A percentile compares a stretch with the other conserved stretches of the same genome.
phyloP scores from a whole-genome alignment of 2,797 vertebrate genomes.

The Sciaenops ocellatus region DNA sequence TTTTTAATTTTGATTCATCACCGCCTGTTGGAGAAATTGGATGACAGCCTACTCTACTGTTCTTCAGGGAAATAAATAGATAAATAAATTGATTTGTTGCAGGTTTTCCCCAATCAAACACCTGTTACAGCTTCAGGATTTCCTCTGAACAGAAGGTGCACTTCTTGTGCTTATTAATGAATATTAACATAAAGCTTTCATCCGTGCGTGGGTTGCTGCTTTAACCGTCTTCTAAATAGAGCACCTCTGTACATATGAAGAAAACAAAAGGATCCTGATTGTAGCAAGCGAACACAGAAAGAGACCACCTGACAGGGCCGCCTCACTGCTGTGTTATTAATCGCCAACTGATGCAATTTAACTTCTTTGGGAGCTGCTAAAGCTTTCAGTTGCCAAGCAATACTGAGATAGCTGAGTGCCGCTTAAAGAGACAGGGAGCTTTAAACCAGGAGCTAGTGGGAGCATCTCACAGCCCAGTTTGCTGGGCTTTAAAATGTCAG shows the following conservation, averaged over 20 bases:
- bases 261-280: conserved; percentile 1
- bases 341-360: conserved; percentile 84
- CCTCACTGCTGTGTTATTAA: conserved; percentile 78
- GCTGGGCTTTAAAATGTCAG: conserved; percentile 19
- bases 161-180: neutral
- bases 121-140: neutral
- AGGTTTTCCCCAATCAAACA: neutral
- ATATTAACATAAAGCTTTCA: neutral
- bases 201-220: neutral
- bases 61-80: neutral
- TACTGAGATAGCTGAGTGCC: conserved; percentile 65
- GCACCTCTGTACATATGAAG: neutral
- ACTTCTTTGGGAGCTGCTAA: conserved; percentile 81
- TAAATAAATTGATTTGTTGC: neutral
- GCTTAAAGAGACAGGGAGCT: conserved; percentile 77
- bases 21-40: neutral
- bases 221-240: neutral
- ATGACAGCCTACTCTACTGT: neutral
- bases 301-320: conserved; percentile 57
- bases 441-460: conserved; percentile 5
- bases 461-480: neutral
- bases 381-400: conserved; percentile 87
- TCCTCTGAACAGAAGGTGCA: neutral
- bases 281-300: conserved; percentile 20
- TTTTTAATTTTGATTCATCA: neutral